phyloP scores from a whole-genome alignment of 2,113 vertebrate species.

The Tautogolabrus adspersus region DNA sequence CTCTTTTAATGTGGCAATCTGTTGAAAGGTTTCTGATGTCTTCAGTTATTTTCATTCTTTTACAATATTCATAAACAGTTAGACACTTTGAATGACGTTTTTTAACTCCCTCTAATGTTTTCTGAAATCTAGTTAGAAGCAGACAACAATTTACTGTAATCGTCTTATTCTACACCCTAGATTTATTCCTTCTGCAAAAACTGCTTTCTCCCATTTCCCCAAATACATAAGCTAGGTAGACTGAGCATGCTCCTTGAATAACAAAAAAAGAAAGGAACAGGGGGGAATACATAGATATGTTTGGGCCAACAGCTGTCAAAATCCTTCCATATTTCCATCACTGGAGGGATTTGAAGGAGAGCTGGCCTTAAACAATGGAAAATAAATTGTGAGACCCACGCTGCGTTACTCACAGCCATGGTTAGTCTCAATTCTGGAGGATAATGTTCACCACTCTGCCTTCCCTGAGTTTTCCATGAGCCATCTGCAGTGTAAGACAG shows the following conservation, averaged over 20 bases:
- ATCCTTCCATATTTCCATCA: conserved; percentile 6
- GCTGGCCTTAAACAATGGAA: conserved; percentile 14
- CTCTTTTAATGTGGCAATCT: neutral
- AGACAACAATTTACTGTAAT: neutral
- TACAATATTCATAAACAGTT: neutral
- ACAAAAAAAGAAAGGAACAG: neutral
- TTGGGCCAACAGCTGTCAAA: conserved; percentile 24
- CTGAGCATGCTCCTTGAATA: neutral
- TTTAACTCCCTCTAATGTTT: neutral
- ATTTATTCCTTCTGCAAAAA: no score
- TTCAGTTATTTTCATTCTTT: neutral
- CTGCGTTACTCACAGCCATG: conserved; percentile 28
- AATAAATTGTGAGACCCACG: conserved; percentile 34
- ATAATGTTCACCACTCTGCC: neutral
- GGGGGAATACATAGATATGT: neutral
- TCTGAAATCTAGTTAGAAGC: neutral
- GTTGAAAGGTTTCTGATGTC: no score
- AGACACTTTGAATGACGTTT: neutral
- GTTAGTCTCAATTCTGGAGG: conserved; percentile 36
- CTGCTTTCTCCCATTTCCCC: neutral
- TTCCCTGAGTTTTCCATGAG: conserved; percentile 15
- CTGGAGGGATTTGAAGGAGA: neutral
- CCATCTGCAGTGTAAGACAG: neutral
- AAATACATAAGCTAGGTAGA: conserved; percentile 5
- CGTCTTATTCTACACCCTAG: neutral